Evolutionary conservation across 2,888 invertebrate genomes (phyloP).

Genomic region (Ormyrus pomaceus): DNA sequence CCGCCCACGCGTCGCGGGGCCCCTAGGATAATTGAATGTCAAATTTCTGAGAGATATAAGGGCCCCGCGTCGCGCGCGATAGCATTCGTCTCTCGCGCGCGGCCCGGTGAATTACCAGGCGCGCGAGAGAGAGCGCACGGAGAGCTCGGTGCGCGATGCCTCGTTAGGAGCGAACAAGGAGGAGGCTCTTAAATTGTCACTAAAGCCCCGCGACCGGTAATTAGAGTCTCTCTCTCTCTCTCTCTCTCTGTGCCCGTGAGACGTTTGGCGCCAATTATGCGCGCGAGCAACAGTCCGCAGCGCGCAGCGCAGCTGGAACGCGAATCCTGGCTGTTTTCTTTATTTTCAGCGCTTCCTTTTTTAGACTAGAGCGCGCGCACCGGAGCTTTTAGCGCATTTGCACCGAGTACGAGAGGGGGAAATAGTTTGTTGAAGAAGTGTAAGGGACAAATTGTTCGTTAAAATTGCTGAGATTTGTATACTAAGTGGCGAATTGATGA

Average conservation of each 20-base stretch:
- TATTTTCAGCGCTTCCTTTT: background rate
- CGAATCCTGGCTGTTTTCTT: background rate
- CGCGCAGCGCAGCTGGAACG: background rate
- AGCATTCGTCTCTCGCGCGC: background rate
- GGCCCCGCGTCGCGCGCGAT: background rate
- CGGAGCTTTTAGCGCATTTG: too few relatives aligned
- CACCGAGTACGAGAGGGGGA: too few relatives aligned
- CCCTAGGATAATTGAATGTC: slow-evolving; percentile 52
- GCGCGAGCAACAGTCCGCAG: background rate
- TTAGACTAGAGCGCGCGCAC: too few relatives aligned
- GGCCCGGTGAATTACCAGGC: background rate
- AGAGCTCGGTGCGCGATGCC: background rate
- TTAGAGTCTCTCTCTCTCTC: background rate
- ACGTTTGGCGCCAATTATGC: slow-evolving; percentile 40
- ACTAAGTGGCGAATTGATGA: too few relatives aligned
- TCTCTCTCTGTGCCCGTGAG: background rate
- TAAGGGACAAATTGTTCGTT: too few relatives aligned
- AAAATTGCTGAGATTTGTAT: too few relatives aligned
- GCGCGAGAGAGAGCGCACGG: background rate
- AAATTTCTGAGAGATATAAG: slow-evolving; percentile 42
- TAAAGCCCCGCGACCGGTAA: slow-evolving; percentile 34
- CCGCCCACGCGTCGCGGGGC: slow-evolving; percentile 33
- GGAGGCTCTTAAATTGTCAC: slow-evolving; percentile 39
- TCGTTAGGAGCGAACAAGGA: background rate
- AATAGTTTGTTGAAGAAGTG: too few relatives aligned